A percentile compares a stretch with the other conserved stretches of the same genome.
Conservation (phyloP, 2,113 vertebrate genomes). For the Xyliphius kryptos region DNA sequence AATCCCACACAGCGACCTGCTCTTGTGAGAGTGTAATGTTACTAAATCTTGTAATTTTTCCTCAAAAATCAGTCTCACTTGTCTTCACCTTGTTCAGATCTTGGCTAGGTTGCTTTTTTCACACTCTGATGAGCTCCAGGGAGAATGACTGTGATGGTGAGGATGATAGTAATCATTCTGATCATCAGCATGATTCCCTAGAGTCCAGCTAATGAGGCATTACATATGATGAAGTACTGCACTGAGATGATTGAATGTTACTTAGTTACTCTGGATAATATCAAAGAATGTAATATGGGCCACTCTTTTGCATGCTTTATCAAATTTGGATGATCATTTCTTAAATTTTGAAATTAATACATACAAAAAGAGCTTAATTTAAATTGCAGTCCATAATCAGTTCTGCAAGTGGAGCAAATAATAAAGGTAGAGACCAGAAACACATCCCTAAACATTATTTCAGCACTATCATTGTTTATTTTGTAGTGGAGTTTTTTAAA, state of each 20-base stretch:
- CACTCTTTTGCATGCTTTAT: too few relatives aligned
- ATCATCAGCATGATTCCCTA: slow-evolving; percentile 12
- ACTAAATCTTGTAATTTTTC: slow-evolving; percentile 14
- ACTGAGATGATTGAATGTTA: slow-evolving; percentile 1
- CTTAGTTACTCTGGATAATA: slow-evolving; percentile 5
- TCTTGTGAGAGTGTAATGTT: slow-evolving; percentile 25
- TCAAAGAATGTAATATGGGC: background rate
- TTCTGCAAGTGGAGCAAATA: too few relatives aligned
- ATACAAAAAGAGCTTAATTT: too few relatives aligned
- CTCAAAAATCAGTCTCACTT: slow-evolving; percentile 20
- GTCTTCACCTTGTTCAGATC: slow-evolving; percentile 17
- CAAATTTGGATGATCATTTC: too few relatives aligned
- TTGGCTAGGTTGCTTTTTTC: background rate
- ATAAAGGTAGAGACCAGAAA: too few relatives aligned
- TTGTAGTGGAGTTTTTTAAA: too few relatives aligned
- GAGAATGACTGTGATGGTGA: slow-evolving; percentile 25
- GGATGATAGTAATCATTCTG: slow-evolving; percentile 19
- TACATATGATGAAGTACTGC: slow-evolving; percentile 5
- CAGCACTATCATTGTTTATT: too few relatives aligned
- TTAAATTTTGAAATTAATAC: too few relatives aligned
- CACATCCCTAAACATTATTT: too few relatives aligned
- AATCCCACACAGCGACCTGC: too few relatives aligned
- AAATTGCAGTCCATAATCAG: too few relatives aligned
- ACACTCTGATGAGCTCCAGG: slow-evolving; percentile 12
- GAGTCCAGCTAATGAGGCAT: slow-evolving; percentile 2